phyloP scores from a whole-genome alignment of 2,113 vertebrate genomes.

The Melanerpes aurifrons region DNA sequence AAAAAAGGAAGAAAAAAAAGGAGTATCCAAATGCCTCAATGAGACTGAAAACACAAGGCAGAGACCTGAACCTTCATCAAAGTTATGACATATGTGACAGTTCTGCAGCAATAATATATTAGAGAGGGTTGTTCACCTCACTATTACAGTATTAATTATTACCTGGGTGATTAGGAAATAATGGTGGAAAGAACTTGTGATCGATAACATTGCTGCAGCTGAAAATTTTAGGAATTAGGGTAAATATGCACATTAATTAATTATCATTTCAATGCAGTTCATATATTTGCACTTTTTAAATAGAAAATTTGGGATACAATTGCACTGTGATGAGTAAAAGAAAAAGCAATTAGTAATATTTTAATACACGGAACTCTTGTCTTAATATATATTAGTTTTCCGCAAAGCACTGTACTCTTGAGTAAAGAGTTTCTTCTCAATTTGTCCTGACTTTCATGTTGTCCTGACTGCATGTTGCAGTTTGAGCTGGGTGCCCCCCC shows the following conservation, averaged over 20 bases:
- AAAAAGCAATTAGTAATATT: not conserved
- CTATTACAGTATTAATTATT: slow-evolving; percentile 24
- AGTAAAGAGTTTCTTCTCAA: not conserved
- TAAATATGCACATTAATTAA: not conserved
- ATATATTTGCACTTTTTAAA: not conserved
- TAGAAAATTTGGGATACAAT: not conserved
- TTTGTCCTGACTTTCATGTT: not conserved
- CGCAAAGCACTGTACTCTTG: not conserved
- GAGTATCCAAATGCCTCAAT: not conserved
- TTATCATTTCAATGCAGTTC: not conserved
- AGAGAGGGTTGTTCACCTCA: not conserved
- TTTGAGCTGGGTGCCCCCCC: too few species aligned
- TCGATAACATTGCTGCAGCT: not conserved
- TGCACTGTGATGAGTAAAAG: not conserved
- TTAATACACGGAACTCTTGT: not conserved
- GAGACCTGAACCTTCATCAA: slow-evolving; percentile 9
- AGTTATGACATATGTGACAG: slow-evolving; percentile 26
- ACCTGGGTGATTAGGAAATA: slow-evolving; percentile 4
- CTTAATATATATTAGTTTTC: not conserved
- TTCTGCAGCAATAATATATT: slow-evolving; percentile 7
- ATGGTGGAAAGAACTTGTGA: not conserved
- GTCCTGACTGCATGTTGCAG: too few species aligned
- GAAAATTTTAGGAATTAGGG: not conserved
- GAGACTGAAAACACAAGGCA: slow-evolving; percentile 11
- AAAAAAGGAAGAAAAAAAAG: not conserved